Conservation (phyloP, 53 echinoderm and acorn worm species). For the Actinopyga echinites region DNA sequence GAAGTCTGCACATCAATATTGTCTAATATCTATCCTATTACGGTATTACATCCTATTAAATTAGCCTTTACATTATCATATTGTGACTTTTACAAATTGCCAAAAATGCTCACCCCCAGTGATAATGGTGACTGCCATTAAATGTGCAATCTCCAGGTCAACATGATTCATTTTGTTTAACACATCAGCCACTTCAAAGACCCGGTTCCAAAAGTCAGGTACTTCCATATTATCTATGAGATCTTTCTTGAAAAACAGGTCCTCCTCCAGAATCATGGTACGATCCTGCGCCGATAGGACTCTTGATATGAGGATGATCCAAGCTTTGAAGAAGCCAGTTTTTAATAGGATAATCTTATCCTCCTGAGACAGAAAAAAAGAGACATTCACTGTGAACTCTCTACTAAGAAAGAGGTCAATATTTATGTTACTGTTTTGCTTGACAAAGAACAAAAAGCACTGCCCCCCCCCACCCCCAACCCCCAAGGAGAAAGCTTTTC, state of each 20-base stretch:
- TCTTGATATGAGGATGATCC: slow-evolving; percentile 81
- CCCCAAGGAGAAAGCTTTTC: no score
- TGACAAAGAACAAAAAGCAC: no score
- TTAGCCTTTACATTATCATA: no score
- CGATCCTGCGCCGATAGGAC: slow-evolving; percentile 64
- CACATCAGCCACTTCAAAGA: slow-evolving; percentile 77
- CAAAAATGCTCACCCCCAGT: slow-evolving; percentile 67
- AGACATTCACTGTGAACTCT: no score
- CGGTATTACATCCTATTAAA: no score
- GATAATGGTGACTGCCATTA: slow-evolving; percentile 85
- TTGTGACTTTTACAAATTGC: not conserved
- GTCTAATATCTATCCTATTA: no score
- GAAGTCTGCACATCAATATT: no score
- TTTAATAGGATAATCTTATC: slow-evolving; percentile 93
- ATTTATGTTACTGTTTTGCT: no score
- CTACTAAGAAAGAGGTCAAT: no score
- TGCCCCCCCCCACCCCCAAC: no score
- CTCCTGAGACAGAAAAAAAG: slow-evolving; percentile 49
- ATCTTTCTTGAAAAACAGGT: slow-evolving; percentile 56
- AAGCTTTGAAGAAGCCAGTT: slow-evolving; percentile 91
- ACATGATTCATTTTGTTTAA: slow-evolving; percentile 70
- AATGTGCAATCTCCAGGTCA: slow-evolving; percentile 86
- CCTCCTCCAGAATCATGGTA: slow-evolving; percentile 62
- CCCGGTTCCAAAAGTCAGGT: slow-evolving; percentile 74
- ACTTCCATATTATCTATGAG: slow-evolving; percentile 68